Evolutionary conservation across 2,113 vertebrate genomes (phyloP).

Genomic region (Psilopogon haemacephalus): DNA sequence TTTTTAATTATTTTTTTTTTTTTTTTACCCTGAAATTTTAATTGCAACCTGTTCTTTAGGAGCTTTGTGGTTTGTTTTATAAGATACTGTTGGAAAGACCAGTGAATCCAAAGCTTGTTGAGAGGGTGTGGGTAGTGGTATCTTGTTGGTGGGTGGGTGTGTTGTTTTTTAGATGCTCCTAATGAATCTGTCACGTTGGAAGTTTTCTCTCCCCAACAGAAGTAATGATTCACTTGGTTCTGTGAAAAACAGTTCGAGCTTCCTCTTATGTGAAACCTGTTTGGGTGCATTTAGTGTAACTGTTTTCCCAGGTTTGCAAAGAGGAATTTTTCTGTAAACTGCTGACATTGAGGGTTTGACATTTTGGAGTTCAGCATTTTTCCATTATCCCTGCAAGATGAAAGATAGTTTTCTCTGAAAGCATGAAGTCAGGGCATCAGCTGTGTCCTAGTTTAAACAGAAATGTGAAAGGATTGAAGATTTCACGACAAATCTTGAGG

Average conservation of each 20-base stretch:
- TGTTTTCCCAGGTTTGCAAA: neutral
- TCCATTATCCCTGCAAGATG: neutral
- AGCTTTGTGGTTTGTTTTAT: neutral
- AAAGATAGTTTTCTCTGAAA: neutral
- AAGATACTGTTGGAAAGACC: neutral
- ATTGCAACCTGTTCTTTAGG: neutral
- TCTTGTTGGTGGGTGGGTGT: neutral
- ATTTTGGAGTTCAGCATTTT: neutral
- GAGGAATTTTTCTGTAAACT: neutral
- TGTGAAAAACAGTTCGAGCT: neutral
- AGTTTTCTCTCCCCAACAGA: neutral
- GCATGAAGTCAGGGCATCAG: neutral
- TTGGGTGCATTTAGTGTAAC: neutral
- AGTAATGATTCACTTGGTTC: neutral
- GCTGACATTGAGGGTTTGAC: neutral
- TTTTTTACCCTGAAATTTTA: too few relatives aligned
- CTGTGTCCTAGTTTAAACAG: neutral
- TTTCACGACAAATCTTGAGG: neutral
- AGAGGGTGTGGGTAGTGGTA: neutral
- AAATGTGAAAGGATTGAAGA: neutral
- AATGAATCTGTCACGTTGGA: neutral
- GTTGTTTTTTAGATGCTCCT: neutral
- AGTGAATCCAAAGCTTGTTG: neutral
- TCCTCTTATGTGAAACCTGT: neutral
- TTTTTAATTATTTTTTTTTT: too few relatives aligned